Percentiles rank a stretch among this genome's conserved stretches.
phyloP scores from a whole-genome alignment of 2,797 vertebrate genomes.

The Potorous gilbertii region DNA sequence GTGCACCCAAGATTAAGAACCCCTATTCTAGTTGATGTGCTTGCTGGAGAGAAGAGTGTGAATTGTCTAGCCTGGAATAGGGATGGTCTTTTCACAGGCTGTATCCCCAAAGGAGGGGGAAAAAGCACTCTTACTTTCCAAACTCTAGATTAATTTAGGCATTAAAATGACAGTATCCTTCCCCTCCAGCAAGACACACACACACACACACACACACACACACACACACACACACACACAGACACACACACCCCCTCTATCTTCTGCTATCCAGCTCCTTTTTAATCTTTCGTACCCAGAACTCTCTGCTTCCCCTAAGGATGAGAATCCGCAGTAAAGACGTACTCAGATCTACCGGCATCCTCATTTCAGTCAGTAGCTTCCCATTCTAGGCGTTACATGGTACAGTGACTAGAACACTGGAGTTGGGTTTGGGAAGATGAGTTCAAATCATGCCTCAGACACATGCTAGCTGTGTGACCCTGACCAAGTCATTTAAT shows the following conservation, averaged over 20 bases:
- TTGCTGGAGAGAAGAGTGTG: neutral
- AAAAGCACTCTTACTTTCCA: neutral
- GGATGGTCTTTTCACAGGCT: neutral
- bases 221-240: neutral
- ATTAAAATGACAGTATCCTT: neutral
- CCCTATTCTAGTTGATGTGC: neutral
- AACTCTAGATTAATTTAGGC: neutral
- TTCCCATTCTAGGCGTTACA: neutral
- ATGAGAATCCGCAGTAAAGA: neutral
- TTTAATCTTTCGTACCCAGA: neutral
- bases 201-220: neutral
- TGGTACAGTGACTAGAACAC: neutral
- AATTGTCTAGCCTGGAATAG: neutral
- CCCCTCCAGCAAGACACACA: neutral
- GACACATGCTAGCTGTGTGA: neutral
- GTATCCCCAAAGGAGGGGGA: neutral
- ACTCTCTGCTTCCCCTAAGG: neutral
- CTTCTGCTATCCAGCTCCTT: neutral
- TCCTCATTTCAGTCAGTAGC: neutral
- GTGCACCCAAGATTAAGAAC: neutral
- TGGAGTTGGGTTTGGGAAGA: neutral
- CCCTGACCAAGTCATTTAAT: constrained; percentile 13
- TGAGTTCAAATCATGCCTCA: neutral
- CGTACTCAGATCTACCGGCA: neutral
- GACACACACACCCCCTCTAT: no score